Evolutionary conservation across 2,113 vertebrate genomes (phyloP), one percentile per base, ranked within the genome.

Genomic region (Scalopus aquaticus): DNA sequence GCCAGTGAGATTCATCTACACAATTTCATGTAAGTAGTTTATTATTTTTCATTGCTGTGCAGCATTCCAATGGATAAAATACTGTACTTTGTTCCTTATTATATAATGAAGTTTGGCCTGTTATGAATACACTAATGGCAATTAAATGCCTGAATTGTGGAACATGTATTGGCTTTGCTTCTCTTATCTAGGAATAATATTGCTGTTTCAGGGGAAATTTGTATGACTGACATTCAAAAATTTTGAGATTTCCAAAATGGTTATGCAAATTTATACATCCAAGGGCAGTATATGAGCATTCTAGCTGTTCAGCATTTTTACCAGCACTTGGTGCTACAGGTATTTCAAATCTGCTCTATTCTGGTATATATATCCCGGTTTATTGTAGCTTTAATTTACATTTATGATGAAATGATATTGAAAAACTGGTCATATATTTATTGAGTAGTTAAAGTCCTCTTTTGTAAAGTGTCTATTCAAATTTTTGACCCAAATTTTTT

Each of bases 341-440:
- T 46, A n/a, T 74, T 74, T 56, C 10, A 96, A 90, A 90, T 81
- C 32, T 82, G 85, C 65, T 35, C 12, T 28, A 70, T 80, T 93
- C 6, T 81, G 3, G 0, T 51, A 17, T n/a, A 0, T 65, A 3
- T 69, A 5, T 65, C 37, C 6, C 32, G 32, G 26, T 62, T 51
- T 58, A 49, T 10, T 56, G 17, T 85, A 42, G 17, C 35, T 44
- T 90, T 76, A 67, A 90, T 93, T 81, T 81, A 5, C n/a, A 92
- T 60, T 92, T 84, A 2, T 30, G 62, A 49, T 65, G 26, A 82
- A 70, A 19, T 56, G 82, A 60, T 22, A 65, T 22, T 76, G 35
- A 81, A 79, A 4, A 62, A 62, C 17, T 58, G n/a, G n/a, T 3
- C 2, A 89, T 89, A 62, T 28, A 62, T 79, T 80, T 19, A 24